Conservation (phyloP, 2,113 vertebrate species). For the Ciconia stormi region DNA sequence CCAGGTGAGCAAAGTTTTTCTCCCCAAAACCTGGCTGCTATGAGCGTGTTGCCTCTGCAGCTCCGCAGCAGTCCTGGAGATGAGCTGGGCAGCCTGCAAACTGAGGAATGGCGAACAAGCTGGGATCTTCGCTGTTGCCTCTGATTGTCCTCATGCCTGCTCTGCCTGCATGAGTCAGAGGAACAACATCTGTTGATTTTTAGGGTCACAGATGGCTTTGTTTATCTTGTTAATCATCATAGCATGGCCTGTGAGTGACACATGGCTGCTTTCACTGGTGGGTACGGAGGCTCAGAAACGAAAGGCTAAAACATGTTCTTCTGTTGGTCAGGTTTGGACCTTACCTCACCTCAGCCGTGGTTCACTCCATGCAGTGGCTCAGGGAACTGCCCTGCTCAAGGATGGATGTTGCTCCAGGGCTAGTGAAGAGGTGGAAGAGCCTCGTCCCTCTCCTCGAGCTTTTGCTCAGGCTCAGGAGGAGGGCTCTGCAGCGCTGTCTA, state of each 20-base stretch:
- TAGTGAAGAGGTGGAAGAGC: not conserved
- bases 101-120: fast-evolving
- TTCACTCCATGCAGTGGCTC: not conserved
- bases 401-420: not conserved
- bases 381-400: not conserved
- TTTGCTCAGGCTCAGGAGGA: not conserved
- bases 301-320: not conserved
- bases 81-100: not conserved
- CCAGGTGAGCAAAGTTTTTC: not conserved
- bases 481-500: not conserved
- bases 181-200: not conserved
- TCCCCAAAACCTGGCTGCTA: not conserved
- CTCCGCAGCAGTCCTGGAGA: not conserved
- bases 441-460: fast-evolving
- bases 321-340: not conserved
- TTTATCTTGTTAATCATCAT: not conserved
- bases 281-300: not conserved
- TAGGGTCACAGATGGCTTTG: slow-evolving; percentile 5
- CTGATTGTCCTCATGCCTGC: not conserved
- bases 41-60: not conserved
- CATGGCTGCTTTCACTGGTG: not conserved
- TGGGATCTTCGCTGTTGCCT: not conserved
- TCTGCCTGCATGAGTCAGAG: not conserved
- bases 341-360: fast-evolving
- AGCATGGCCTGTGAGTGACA: not conserved